A percentile compares a stretch with the other conserved stretches of the same genome.
Evolutionary conservation across 1,140 invertebrate genomes (phyloP).

Genomic region (Drosophila asahinai): DNA sequence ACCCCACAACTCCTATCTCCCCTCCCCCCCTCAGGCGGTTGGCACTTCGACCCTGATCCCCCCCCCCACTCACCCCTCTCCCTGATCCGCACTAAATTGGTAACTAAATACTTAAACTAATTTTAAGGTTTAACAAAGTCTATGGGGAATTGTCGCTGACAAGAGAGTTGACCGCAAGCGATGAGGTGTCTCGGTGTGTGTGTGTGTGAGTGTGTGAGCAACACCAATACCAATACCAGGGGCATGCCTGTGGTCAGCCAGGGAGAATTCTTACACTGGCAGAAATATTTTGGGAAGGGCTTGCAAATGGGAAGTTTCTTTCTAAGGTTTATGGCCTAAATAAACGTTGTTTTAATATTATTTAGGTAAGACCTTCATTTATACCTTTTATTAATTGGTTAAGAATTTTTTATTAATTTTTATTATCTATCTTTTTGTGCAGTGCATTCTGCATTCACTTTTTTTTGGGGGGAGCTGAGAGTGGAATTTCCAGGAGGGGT

Average conservation of each 20-base stretch:
- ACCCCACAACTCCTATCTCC: neutral
- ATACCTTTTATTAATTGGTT: too few species aligned
- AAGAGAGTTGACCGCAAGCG: conserved; percentile 71
- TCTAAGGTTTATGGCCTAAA: neutral
- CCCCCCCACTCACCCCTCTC: neutral
- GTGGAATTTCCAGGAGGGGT: conserved; percentile 1
- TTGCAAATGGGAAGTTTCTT: neutral
- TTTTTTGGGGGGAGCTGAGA: neutral
- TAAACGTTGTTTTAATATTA: too few species aligned
- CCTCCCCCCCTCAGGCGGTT: conserved; percentile 5
- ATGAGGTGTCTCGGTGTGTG: conserved; percentile 51
- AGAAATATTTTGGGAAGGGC: neutral
- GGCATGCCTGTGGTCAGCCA: conserved; percentile 64
- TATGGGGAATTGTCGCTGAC: conserved; percentile 66
- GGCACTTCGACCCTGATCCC: conserved; percentile 37
- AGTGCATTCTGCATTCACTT: conserved; percentile 2
- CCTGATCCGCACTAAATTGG: conserved; percentile 64
- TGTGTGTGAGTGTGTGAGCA: conserved; percentile 1
- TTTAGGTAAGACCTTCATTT: too few species aligned
- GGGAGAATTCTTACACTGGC: conserved; percentile 6
- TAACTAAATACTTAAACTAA: conserved; percentile 84
- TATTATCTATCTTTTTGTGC: neutral
- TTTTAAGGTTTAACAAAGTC: conserved; percentile 83
- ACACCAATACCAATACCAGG: conserved; percentile 12
- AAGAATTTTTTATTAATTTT: too few species aligned